phyloP scores from a whole-genome alignment of 2,888 invertebrate species.

The Nipponacmea schrenckii region DNA sequence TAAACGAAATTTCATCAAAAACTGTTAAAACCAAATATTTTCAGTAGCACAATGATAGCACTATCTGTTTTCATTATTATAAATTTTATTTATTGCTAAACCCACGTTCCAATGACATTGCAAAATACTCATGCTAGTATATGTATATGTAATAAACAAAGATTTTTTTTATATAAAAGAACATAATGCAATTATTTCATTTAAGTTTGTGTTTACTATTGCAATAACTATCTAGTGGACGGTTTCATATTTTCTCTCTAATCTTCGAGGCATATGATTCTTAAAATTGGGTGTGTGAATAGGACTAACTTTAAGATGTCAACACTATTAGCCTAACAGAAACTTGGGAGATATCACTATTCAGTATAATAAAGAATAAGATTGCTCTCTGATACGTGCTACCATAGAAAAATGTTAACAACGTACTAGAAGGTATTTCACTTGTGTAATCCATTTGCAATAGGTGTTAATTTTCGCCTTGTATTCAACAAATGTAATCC shows the following conservation, averaged over 20 bases:
- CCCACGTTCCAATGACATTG: no score
- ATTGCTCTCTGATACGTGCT: constrained; percentile 15
- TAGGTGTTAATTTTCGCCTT: constrained; percentile 32
- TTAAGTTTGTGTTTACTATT: no score
- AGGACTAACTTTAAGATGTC: constrained; percentile 5
- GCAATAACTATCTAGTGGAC: no score
- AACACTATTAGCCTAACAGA: constrained; percentile 2
- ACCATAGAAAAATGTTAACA: constrained; percentile 27
- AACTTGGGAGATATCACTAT: constrained; percentile 1
- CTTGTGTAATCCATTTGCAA: constrained; percentile 42
- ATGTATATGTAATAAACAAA: no score
- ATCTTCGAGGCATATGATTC: not conserved
- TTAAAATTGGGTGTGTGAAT: constrained; percentile 4
- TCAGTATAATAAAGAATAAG: not conserved
- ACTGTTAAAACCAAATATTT: no score
- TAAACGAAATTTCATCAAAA: no score
- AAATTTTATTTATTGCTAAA: no score
- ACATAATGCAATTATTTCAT: no score
- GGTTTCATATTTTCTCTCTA: not conserved
- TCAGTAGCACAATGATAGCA: no score
- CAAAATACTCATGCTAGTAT: no score
- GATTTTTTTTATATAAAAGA: no score
- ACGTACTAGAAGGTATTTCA: constrained; percentile 35
- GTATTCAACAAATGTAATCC: constrained; percentile 7
- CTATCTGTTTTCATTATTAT: no score